Evolutionary conservation across 1,140 invertebrate species (phyloP).

Genomic region (Tribolium castaneum): DNA sequence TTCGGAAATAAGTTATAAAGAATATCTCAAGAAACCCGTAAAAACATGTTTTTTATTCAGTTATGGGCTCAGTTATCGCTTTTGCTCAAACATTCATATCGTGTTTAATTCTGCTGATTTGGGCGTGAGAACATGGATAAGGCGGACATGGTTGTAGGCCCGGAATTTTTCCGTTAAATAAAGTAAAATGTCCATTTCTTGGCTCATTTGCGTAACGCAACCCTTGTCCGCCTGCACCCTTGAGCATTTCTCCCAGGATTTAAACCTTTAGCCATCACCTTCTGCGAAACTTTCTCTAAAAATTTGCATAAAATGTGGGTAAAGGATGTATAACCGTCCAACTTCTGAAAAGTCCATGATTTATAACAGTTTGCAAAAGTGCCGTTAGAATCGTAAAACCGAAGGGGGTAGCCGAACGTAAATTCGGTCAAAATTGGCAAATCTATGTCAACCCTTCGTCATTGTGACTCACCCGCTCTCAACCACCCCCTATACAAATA

Average conservation of each 20-base stretch:
- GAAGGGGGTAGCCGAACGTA: slow-evolving; percentile 5
- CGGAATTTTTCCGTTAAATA: not conserved
- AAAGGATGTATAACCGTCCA: not conserved
- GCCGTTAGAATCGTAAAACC: slow-evolving; percentile 26
- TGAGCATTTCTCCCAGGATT: not conserved
- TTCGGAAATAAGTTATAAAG: too few species aligned
- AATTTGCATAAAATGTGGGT: slow-evolving; percentile 32
- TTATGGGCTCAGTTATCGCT: too few species aligned
- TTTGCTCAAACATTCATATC: too few species aligned
- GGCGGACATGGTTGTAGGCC: not conserved
- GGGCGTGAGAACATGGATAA: not conserved
- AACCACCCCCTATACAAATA: slow-evolving; percentile 43
- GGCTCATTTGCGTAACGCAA: not conserved
- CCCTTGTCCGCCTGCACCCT: not conserved
- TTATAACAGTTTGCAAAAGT: slow-evolving; percentile 14
- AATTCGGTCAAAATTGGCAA: slow-evolving; percentile 47
- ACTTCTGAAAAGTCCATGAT: slow-evolving; percentile 8
- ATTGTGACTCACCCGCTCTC: slow-evolving; percentile 48
- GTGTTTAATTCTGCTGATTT: too few species aligned
- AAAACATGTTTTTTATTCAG: too few species aligned
- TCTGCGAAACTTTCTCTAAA: slow-evolving; percentile 5
- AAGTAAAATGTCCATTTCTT: not conserved
- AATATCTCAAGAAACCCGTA: too few species aligned
- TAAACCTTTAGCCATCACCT: not conserved
- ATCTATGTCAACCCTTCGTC: slow-evolving; percentile 54